phyloP scores from a whole-genome alignment of 2,797 vertebrate species.

The Sebastes minor region DNA sequence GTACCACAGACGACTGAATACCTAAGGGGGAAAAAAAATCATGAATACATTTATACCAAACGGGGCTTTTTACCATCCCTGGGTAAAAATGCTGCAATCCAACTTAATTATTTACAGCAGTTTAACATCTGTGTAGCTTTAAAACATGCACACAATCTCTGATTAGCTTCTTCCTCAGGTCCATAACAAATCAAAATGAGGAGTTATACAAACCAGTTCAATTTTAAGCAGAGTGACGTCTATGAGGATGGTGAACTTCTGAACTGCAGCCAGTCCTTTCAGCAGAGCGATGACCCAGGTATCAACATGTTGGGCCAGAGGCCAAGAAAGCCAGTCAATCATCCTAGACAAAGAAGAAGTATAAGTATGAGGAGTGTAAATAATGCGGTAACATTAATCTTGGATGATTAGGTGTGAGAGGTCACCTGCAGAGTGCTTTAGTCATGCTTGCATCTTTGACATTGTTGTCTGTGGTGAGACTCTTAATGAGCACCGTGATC shows the following conservation, averaged over 20 bases:
- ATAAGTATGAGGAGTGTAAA: neutral
- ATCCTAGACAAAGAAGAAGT: constrained; percentile 75
- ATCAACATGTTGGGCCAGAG: constrained; percentile 96
- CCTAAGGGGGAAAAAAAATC: constrained; percentile 77
- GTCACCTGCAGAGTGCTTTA: constrained; percentile 95
- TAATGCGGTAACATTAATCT: neutral
- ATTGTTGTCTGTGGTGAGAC: constrained; percentile 97
- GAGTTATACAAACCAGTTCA: constrained; percentile 88
- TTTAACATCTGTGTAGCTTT: neutral
- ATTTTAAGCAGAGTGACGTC: constrained; percentile 98
- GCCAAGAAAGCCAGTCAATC: constrained; percentile 99
- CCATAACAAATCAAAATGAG: constrained; percentile 1
- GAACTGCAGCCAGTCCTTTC: constrained; percentile 95
- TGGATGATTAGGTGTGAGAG: neutral
- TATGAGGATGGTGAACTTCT: constrained; percentile 99
- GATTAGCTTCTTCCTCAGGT: neutral
- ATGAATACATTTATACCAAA: neutral
- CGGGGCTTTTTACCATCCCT: neutral
- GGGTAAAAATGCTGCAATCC: neutral
- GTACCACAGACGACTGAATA: constrained; percentile 97
- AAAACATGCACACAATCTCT: neutral
- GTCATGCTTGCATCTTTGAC: constrained; percentile 98
- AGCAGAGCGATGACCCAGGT: constrained; percentile 97
- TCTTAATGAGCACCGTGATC: constrained; percentile 98
- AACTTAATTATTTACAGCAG: neutral